These are phyloP conservation scores for Heliconius hewitsoni DNA, from an alignment of 1,140 invertebrate genomes.

Conservation along the genomic window DNA sequence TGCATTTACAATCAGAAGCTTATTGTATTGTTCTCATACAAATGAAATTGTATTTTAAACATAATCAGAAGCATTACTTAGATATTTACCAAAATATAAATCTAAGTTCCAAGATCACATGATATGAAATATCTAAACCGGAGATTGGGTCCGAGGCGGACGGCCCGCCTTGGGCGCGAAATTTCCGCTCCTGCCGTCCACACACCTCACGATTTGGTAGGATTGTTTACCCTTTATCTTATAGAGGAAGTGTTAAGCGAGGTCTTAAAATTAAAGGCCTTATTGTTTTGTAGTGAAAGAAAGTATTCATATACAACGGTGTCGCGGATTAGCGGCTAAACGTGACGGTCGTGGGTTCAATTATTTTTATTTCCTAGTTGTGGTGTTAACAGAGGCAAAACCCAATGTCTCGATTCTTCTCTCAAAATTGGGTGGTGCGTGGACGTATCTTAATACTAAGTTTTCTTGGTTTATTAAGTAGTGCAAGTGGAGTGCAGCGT, in stretches of 20 bases:
- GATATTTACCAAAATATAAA: conserved; percentile 4
- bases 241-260: not conserved
- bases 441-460: too few species aligned
- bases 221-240: conserved; percentile 15
- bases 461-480: too few species aligned
- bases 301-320: too few species aligned
- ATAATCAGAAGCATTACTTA: not conserved
- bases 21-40: too few species aligned
- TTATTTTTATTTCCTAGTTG: too few species aligned
- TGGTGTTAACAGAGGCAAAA: too few species aligned
- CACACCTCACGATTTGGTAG: conserved; percentile 28
- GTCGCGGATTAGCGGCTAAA: too few species aligned
- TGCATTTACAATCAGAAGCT: not conserved
- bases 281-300: not conserved
- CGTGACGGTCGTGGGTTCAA: too few species aligned
- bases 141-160: conserved; percentile 36
- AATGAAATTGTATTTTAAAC: too few species aligned
- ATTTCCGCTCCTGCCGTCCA: conserved; percentile 36
- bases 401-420: too few species aligned
- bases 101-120: conserved; percentile 13
- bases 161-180: conserved; percentile 18
- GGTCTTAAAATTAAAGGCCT: not conserved
- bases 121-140: conserved; percentile 35
- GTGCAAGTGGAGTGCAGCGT: too few species aligned
- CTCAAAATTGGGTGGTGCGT: too few species aligned